Percentiles rank a stretch among this genome's conserved stretches.
phyloP scores from a whole-genome alignment of 2,113 vertebrate species.

The Caretta caretta region DNA sequence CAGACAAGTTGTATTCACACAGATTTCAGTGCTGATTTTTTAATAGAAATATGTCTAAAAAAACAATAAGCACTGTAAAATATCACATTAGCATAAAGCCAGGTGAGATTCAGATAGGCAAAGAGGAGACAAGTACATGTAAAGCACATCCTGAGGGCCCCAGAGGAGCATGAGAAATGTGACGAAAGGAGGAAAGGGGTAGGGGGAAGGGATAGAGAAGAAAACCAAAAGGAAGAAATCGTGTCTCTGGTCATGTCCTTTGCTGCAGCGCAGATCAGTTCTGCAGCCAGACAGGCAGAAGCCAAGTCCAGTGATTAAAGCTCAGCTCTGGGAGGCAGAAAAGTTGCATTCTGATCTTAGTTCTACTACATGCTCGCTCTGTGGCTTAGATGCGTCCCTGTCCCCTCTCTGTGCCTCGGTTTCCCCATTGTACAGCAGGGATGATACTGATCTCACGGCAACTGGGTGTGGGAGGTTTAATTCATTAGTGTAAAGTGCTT shows the following conservation, averaged over 20 bases:
- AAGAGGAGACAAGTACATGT: too few species aligned
- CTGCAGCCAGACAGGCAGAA: background rate
- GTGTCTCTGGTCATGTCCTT: background rate
- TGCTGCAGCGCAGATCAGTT: background rate
- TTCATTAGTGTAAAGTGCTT: background rate
- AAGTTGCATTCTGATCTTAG: background rate
- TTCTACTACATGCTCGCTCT: background rate
- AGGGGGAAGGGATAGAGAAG: background rate
- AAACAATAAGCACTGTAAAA: background rate
- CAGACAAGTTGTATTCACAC: fast-evolving
- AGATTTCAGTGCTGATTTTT: fast-evolving
- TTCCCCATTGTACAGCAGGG: background rate
- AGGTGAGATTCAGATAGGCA: background rate
- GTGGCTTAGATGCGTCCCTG: fast-evolving
- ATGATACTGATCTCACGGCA: too few species aligned
- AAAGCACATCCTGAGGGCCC: background rate
- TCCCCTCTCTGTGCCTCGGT: background rate
- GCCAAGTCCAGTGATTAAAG: background rate
- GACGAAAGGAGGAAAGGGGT: fast-evolving
- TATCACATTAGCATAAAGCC: background rate
- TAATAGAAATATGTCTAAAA: background rate
- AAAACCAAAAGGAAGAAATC: background rate
- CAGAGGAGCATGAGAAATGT: background rate
- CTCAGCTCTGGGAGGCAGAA: background rate
- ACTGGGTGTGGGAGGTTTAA: background rate